These are phyloP conservation scores for Aurelia sp. DNA, from an alignment of 30 jellyfish, hydroid and myxozoan genomes.

Conservation along the genomic window DNA sequence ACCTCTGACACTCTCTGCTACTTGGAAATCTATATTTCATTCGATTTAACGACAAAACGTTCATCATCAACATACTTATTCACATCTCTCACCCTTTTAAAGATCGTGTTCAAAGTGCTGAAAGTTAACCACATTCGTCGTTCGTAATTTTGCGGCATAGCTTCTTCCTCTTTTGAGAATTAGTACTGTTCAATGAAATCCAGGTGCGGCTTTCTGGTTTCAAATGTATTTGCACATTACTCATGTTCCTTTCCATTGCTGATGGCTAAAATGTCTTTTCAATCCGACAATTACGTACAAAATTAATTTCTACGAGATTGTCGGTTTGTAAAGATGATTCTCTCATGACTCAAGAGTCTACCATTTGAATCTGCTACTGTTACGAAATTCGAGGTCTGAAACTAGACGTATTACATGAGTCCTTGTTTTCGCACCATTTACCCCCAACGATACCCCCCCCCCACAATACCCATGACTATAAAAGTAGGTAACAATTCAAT, in stretches of 20 bases:
- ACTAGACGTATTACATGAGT: too few species aligned
- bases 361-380: too few species aligned
- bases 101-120: neutral
- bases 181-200: neutral
- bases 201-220: slow-evolving; percentile 27
- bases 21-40: neutral
- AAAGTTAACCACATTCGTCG: slow-evolving; percentile 2
- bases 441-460: too few species aligned
- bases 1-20: neutral
- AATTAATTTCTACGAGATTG: too few species aligned
- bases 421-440: too few species aligned
- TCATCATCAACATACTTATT: neutral
- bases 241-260: neutral
- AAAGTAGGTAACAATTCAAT: too few species aligned
- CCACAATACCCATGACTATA: too few species aligned
- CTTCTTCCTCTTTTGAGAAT: neutral
- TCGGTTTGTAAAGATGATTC: too few species aligned
- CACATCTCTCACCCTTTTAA: slow-evolving; percentile 8
- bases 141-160: neutral
- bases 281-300: too few species aligned
- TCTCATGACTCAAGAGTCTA: too few species aligned
- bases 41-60: neutral
- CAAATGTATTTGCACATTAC: neutral
- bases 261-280: too few species aligned
- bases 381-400: too few species aligned